These are phyloP conservation scores for Varanus komodoensis DNA, from an alignment of 2,113 vertebrate genomes.

Conservation along the genomic window DNA sequence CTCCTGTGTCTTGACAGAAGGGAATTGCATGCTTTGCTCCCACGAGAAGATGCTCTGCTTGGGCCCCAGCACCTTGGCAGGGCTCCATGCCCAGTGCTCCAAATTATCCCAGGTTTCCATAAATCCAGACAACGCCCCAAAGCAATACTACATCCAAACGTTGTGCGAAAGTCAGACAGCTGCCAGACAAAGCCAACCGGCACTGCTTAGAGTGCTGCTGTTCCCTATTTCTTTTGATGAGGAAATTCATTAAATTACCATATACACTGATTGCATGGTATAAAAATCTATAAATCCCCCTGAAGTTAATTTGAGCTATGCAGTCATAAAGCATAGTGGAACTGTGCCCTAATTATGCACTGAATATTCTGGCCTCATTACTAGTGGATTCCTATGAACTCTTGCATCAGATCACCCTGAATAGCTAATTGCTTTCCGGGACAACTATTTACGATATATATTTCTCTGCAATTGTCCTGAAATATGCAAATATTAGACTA, in stretches of 20 bases:
- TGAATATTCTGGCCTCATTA: not conserved
- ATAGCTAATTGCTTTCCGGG: not conserved
- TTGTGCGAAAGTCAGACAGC: no score
- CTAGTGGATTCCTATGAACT: not conserved
- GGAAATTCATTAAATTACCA: not conserved
- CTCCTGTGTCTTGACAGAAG: no score
- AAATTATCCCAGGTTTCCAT: not conserved
- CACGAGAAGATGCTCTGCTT: no score
- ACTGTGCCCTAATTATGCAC: not conserved
- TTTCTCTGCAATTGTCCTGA: not conserved
- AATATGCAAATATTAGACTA: not conserved
- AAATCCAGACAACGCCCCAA: not conserved
- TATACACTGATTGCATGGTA: not conserved
- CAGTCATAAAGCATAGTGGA: not conserved
- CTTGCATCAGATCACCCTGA: not conserved
- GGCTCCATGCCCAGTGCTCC: not conserved
- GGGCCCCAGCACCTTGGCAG: not conserved
- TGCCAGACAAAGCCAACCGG: no score
- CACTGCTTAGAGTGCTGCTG: not conserved
- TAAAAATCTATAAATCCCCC: constrained; percentile 8
- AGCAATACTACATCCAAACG: not conserved
- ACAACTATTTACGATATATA: not conserved
- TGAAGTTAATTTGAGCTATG: not conserved
- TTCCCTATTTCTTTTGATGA: not conserved
- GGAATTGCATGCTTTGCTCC: no score